These are phyloP conservation scores for Syncerus caffer DNA, from an alignment of 2,797 vertebrate species.

Conservation along the genomic window DNA sequence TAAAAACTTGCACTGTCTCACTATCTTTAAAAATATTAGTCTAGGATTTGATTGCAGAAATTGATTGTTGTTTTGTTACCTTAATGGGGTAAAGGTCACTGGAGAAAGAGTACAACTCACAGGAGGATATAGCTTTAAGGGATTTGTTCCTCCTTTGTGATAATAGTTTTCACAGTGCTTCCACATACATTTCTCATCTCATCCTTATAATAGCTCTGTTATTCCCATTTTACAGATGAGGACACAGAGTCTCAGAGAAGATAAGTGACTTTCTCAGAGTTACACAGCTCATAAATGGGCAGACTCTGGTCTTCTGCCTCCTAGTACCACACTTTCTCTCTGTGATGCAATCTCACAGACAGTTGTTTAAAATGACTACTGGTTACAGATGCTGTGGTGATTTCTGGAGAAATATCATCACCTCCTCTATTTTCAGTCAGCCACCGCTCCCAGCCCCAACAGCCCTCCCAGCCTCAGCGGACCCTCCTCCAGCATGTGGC, in stretches of 20 bases:
- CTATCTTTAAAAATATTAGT: constrained; percentile 2
- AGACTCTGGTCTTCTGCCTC: constrained; percentile 46
- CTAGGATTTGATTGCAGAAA: constrained; percentile 22
- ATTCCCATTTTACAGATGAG: constrained; percentile 58
- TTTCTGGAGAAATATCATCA: constrained; percentile 81
- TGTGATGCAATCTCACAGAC: constrained; percentile 50
- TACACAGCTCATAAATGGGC: constrained; percentile 36
- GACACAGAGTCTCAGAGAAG: constrained; percentile 56
- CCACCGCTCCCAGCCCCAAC: constrained; percentile 86
- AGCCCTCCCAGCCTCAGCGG: constrained; percentile 84
- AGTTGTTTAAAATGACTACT: constrained; percentile 65
- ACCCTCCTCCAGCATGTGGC: constrained; percentile 85
- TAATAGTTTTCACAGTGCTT: constrained; percentile 17
- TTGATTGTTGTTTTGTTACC: neutral
- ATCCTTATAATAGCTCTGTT: constrained; percentile 51
- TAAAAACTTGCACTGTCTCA: neutral
- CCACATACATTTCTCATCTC: neutral
- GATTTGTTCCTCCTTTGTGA: constrained; percentile 33
- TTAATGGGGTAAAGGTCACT: constrained; percentile 23
- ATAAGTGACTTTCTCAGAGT: constrained; percentile 60
- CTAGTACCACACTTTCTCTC: constrained; percentile 33
- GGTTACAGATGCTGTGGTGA: constrained; percentile 65
- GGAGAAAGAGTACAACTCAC: constrained; percentile 9
- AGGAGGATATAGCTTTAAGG: constrained; percentile 29
- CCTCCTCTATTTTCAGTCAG: constrained; percentile 85